These are phyloP conservation scores for Folsomia manolachei DNA, from an alignment of 2,888 invertebrate species.

Conservation along the genomic window DNA sequence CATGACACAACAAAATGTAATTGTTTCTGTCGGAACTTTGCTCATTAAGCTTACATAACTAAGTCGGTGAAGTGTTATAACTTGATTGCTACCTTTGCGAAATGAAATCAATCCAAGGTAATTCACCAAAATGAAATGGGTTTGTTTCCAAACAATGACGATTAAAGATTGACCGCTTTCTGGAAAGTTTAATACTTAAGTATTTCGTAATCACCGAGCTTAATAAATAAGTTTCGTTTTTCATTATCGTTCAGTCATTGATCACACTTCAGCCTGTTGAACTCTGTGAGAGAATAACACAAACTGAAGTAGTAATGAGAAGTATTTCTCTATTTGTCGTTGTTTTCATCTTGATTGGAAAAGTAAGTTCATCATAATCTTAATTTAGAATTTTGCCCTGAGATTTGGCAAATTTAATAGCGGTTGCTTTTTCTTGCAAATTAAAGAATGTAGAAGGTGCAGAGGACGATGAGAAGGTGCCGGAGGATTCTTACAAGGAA, in stretches of 20 bases:
- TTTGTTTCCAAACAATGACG: background rate
- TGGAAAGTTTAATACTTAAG: background rate
- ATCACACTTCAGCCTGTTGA: too few species aligned
- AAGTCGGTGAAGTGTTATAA: background rate
- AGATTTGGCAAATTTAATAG: background rate
- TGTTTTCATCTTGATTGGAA: background rate
- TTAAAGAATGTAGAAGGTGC: background rate
- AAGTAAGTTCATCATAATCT: background rate
- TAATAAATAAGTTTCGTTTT: background rate
- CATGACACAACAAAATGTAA: background rate
- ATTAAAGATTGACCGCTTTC: too few species aligned
- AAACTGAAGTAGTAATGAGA: too few species aligned
- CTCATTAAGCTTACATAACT: conserved; percentile 1
- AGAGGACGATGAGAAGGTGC: background rate
- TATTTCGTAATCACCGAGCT: background rate
- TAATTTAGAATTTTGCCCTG: background rate
- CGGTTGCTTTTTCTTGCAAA: too few species aligned
- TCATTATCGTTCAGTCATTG: background rate
- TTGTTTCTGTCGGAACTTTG: background rate
- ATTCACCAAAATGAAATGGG: background rate
- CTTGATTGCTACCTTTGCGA: background rate
- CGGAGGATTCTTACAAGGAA: background rate
- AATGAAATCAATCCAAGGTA: conserved; percentile 3
- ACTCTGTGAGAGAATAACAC: too few species aligned
- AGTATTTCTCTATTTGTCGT: background rate